phyloP scores from a whole-genome alignment of 2,113 vertebrate species.

The Coturnix japonica region DNA sequence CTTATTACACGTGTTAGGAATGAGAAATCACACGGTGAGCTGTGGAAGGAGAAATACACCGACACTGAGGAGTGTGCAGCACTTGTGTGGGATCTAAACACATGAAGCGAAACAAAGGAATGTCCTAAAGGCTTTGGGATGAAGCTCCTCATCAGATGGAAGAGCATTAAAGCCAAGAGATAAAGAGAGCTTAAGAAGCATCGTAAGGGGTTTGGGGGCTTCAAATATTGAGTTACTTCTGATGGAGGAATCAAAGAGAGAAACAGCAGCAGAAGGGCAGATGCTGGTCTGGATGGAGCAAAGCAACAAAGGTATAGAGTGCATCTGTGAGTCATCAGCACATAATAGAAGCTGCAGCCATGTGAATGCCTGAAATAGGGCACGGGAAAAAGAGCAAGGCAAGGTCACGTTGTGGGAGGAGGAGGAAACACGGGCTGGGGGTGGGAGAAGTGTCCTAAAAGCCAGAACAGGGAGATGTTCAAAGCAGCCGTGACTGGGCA shows the following conservation, averaged over 20 bases:
- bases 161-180: background rate
- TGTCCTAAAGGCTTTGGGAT: background rate
- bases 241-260: background rate
- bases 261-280: background rate
- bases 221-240: background rate
- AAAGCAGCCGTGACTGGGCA: background rate
- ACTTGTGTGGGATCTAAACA: background rate
- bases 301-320: background rate
- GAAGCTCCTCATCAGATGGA: background rate
- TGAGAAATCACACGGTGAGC: background rate
- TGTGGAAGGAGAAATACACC: background rate
- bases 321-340: conserved; percentile 29
- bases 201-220: accelerated
- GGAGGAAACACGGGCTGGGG: accelerated
- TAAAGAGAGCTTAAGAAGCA: background rate
- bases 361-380: background rate
- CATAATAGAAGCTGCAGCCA: background rate
- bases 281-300: background rate
- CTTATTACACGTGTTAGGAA: background rate
- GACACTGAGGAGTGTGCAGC: background rate
- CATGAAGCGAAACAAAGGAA: background rate
- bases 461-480: background rate
- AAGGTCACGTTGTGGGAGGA: conserved; percentile 19
- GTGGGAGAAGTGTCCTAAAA: background rate
- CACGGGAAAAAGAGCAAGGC: background rate